phyloP scores from a whole-genome alignment of 2,797 vertebrate species.

The Harpagifer antarcticus region DNA sequence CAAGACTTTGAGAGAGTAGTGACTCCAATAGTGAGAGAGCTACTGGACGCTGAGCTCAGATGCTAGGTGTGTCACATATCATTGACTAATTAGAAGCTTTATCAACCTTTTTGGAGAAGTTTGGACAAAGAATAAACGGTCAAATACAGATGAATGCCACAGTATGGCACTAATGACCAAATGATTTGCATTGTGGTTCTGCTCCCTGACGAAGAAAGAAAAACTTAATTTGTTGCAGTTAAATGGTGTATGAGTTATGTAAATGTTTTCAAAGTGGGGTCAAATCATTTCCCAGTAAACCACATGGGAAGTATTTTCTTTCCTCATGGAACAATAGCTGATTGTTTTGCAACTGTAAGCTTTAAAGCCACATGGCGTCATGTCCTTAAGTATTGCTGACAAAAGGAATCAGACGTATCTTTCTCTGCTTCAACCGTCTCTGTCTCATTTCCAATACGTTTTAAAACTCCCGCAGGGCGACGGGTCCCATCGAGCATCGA shows the following conservation, averaged over 20 bases:
- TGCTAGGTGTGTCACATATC: neutral
- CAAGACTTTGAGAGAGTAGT: neutral
- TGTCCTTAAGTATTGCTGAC: neutral
- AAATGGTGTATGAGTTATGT: neutral
- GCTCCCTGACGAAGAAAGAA: neutral
- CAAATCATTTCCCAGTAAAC: conserved; percentile 8
- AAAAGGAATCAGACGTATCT: accelerated
- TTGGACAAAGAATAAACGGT: neutral
- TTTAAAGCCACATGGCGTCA: neutral
- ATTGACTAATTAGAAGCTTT: neutral
- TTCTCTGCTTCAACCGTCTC: too few species aligned
- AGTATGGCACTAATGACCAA: too few species aligned
- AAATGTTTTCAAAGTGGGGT: conserved; percentile 12
- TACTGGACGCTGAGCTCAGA: neutral
- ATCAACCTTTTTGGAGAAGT: neutral
- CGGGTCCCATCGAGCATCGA: neutral
- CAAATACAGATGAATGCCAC: neutral
- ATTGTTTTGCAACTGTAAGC: conserved; percentile 10
- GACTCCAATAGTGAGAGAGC: neutral
- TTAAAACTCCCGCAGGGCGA: neutral
- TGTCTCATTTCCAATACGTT: too few species aligned
- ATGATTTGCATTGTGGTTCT: neutral
- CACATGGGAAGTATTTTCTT: conserved; percentile 16
- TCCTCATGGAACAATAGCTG: conserved; percentile 12
- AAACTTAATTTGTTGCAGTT: neutral